Percentiles rank a stretch among this genome's conserved stretches.
Conservation (phyloP, 1,140 invertebrate genomes). For the Stegodyphus mimosarum region DNA sequence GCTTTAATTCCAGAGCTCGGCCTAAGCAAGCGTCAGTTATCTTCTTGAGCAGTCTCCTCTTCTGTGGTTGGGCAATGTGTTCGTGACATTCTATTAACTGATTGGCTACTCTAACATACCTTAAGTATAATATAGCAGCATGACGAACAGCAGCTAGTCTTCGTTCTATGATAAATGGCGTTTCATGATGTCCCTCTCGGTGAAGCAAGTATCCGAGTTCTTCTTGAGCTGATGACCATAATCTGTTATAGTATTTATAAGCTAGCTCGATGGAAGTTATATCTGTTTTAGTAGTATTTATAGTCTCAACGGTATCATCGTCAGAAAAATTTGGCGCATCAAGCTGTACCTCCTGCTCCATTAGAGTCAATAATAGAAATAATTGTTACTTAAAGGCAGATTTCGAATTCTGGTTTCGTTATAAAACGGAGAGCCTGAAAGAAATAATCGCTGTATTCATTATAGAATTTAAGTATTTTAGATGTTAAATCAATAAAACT, state of each 20-base stretch:
- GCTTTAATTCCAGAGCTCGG: slow-evolving; percentile 74
- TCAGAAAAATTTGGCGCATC: too few relatives aligned
- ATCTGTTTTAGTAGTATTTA: too few relatives aligned
- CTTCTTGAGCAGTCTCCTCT: slow-evolving; percentile 81
- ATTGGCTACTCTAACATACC: slow-evolving; percentile 83
- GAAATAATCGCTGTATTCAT: too few relatives aligned
- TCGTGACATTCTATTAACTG: slow-evolving; percentile 86
- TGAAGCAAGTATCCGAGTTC: slow-evolving; percentile 4
- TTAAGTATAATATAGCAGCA: slow-evolving; percentile 72
- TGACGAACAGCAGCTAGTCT: slow-evolving; percentile 4
- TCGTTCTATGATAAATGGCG: neutral
- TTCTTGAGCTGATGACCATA: neutral
- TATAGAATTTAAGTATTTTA: too few relatives aligned
- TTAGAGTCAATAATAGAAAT: too few relatives aligned
- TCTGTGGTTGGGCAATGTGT: slow-evolving; percentile 92
- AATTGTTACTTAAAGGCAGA: too few relatives aligned
- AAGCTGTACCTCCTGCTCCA: too few relatives aligned
- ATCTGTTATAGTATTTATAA: slow-evolving; percentile 15
- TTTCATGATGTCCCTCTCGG: neutral
- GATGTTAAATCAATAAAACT: too few relatives aligned
- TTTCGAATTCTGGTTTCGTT: too few relatives aligned
- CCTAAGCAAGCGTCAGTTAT: slow-evolving; percentile 84
- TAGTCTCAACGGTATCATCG: too few relatives aligned
- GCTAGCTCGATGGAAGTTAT: slow-evolving; percentile 10
- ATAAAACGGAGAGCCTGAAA: too few relatives aligned